phyloP scores from a whole-genome alignment of 2,797 vertebrate species.

The Nothura maculosa region DNA sequence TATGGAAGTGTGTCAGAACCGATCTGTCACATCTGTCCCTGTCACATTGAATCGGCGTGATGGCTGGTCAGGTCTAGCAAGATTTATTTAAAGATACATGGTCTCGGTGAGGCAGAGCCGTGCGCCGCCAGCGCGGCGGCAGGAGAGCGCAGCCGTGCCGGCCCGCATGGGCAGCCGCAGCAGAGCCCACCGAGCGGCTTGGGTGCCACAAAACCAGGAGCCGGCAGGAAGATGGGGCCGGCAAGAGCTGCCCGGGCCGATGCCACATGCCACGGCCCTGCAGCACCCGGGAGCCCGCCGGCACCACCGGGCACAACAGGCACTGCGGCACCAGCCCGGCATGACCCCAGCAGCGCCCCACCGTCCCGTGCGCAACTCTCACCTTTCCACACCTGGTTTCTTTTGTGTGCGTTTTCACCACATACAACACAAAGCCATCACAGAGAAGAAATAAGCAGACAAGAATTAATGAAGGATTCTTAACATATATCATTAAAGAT shows the following conservation, averaged over 20 bases:
- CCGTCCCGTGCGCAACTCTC: neutral
- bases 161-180: neutral
- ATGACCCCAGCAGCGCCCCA: neutral
- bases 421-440: neutral
- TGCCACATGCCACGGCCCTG: no score
- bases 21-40: constrained; percentile 96
- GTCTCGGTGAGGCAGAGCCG: constrained; percentile 54
- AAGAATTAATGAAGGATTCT: constrained; percentile 95
- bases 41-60: constrained; percentile 89
- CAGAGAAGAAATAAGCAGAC: constrained; percentile 86
- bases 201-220: neutral
- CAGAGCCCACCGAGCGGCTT: neutral
- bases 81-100: constrained; percentile 84
- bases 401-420: neutral
- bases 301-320: no score
- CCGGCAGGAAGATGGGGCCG: no score
- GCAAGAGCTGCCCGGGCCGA: no score
- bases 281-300: no score
- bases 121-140: neutral
- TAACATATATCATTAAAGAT: constrained; percentile 98
- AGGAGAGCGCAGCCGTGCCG: neutral
- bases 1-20: constrained; percentile 94
- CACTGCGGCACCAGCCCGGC: neutral
- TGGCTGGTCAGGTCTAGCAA: constrained; percentile 81
- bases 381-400: neutral